phyloP scores from a whole-genome alignment of 2,797 vertebrate genomes.

The Anas flavirostris region DNA sequence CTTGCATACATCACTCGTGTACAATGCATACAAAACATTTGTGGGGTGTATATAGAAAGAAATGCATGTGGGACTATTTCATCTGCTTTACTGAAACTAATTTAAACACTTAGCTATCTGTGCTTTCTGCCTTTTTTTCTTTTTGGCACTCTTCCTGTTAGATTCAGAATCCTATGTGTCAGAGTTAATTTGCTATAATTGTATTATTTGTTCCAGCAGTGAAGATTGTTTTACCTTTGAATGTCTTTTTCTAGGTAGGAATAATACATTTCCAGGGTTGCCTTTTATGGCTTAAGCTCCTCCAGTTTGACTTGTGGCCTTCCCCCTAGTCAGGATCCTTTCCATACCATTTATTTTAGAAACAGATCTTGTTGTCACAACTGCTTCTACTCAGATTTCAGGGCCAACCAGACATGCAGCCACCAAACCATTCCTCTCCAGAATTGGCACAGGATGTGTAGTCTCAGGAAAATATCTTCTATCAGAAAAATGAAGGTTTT shows the following conservation, averaged over 20 bases:
- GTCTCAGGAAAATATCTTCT: neutral
- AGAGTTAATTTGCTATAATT: neutral
- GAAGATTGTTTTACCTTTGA: neutral
- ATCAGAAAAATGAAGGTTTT: neutral
- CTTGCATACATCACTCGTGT: neutral
- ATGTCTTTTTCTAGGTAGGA: neutral
- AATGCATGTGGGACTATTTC: fast-evolving
- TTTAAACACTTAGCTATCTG: neutral
- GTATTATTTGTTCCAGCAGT: neutral
- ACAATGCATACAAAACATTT: too few species aligned
- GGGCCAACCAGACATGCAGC: neutral
- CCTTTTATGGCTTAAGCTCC: neutral
- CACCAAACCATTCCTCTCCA: neutral
- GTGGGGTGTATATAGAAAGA: fast-evolving
- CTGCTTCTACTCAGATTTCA: fast-evolving
- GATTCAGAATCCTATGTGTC: neutral
- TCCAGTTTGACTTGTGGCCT: neutral
- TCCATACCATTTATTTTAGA: neutral
- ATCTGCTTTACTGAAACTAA: neutral
- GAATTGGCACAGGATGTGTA: neutral
- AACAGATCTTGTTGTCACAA: neutral
- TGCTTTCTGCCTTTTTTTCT: neutral
- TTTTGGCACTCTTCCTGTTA: neutral
- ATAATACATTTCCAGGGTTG: neutral
- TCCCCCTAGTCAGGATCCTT: neutral